Percentiles rank a stretch among this genome's conserved stretches.
These are phyloP conservation scores for Aphodius sticticus DNA, from an alignment of 2,888 invertebrate genomes.

Conservation along the genomic window DNA sequence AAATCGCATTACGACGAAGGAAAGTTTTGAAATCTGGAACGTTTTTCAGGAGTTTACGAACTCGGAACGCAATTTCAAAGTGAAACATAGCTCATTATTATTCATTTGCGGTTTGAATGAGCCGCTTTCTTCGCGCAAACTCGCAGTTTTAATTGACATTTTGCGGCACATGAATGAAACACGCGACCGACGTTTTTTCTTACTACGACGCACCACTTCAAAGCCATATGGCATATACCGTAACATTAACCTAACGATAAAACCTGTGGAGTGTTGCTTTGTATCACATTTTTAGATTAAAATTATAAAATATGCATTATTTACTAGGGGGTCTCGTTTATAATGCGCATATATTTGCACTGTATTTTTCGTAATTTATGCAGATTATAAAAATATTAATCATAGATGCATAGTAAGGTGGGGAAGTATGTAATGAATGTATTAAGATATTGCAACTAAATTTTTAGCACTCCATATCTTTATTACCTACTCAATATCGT, in stretches of 20 bases:
- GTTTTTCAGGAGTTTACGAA: background rate
- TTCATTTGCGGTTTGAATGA: constrained; percentile 15
- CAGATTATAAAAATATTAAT: too few species aligned
- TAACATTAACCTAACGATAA: background rate
- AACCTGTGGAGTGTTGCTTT: background rate
- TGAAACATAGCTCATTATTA: background rate
- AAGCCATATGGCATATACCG: background rate
- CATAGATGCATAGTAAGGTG: too few species aligned
- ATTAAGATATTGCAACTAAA: too few species aligned
- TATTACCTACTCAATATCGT: too few species aligned
- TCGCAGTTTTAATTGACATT: constrained; percentile 23
- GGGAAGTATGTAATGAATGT: too few species aligned
- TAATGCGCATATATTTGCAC: background rate
- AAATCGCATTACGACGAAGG: background rate
- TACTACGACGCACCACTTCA: constrained; percentile 1
- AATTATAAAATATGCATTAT: background rate
- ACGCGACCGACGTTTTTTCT: constrained; percentile 20
- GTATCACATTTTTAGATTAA: background rate
- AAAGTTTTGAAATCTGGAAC: background rate
- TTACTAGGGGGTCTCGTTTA: background rate
- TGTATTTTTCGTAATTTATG: too few species aligned
- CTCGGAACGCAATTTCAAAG: background rate
- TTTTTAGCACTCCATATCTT: too few species aligned
- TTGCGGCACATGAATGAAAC: constrained; percentile 21
- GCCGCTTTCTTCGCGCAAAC: constrained; percentile 23